A percentile compares a stretch with the other conserved stretches of the same genome.
These are phyloP conservation scores for Reticulitermes speratus DNA, from an alignment of 1,140 invertebrate species.

Conservation along the genomic window DNA sequence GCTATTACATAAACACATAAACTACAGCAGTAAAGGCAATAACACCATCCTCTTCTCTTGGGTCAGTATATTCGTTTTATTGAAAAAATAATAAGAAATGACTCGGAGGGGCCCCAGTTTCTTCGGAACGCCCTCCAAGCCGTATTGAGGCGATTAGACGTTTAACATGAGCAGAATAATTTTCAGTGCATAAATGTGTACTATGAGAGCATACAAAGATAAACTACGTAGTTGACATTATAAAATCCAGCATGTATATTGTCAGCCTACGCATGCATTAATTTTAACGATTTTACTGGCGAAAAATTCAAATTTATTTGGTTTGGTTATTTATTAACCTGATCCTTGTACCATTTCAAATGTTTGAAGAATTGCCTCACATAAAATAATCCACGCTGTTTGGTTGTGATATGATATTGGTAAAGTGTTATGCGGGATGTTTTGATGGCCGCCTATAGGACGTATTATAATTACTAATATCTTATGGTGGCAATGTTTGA, in stretches of 20 bases:
- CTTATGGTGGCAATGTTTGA: not conserved
- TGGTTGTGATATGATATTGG: not conserved
- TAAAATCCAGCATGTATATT: not conserved
- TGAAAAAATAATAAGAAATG: not conserved
- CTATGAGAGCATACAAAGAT: not conserved
- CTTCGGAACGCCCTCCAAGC: not conserved
- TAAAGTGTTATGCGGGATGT: not conserved
- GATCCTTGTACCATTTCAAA: not conserved
- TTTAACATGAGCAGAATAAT: not conserved
- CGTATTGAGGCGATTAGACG: not conserved
- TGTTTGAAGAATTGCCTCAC: not conserved
- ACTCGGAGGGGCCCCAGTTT: not conserved
- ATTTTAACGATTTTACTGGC: not conserved
- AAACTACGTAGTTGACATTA: not conserved
- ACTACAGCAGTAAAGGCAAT: constrained; percentile 3
- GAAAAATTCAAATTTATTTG: constrained; percentile 19
- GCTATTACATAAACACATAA: not conserved
- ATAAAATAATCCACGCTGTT: not conserved
- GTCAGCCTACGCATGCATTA: not conserved
- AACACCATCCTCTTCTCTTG: not conserved
- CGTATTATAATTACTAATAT: not conserved
- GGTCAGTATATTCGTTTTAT: not conserved
- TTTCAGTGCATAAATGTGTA: constrained; percentile 5
- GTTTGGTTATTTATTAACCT: constrained; percentile 14
- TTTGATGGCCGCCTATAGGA: not conserved